Base-by-base conservation (phyloP, 1,140 invertebrate genomes). In the Drosophila willistoni region DNA sequence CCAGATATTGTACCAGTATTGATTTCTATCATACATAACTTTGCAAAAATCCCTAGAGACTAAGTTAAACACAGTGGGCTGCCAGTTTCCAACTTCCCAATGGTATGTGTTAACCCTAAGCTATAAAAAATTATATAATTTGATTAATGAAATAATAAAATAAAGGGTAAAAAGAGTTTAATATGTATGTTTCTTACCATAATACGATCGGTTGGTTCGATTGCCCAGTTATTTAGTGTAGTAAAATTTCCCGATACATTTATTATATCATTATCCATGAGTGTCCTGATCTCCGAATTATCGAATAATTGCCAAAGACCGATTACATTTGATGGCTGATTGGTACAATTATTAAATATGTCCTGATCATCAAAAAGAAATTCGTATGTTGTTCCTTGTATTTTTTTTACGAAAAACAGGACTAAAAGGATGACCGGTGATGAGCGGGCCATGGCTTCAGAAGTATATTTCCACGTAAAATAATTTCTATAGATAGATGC, bases 1-100 rank as follows among this genome's bases (percentile, higher is more conserved):
- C 66, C 70, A 77, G 17, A 0, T 3, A 0, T 9, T 47, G 36
- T 81, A 70, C 66, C 66, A 73, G 2, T 33, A 33, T 7, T 79
- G 56, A 1, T 25, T 65, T 7, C 54, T 12, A n/a, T 81, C 74
- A 47, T 67, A 77, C 29, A 81, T 29, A 0, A 3, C 0, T 0
- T 34, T 39, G 10, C 79, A 81, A 0, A 42, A 39, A 36, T 73
- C 66, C 3, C 1, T 6, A 4, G 13, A 0, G 7, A 7, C 0
- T 0, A 77, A 0, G 3, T 25, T n/a, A 10, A 67, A 41, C 0
- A 39, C 3, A 1, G 79, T 81, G 9, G 54, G 25, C 29, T 44
- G 34, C 14, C 29, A 54, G 0, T 14, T 39, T 25, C 22, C 7
- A 13, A 41, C 14, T 42, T 56, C 51, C n/a, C 64, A 19, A 2